Evolutionary conservation across 2,888 invertebrate species (phyloP).

Genomic region (Dorcus parallelipipedus): DNA sequence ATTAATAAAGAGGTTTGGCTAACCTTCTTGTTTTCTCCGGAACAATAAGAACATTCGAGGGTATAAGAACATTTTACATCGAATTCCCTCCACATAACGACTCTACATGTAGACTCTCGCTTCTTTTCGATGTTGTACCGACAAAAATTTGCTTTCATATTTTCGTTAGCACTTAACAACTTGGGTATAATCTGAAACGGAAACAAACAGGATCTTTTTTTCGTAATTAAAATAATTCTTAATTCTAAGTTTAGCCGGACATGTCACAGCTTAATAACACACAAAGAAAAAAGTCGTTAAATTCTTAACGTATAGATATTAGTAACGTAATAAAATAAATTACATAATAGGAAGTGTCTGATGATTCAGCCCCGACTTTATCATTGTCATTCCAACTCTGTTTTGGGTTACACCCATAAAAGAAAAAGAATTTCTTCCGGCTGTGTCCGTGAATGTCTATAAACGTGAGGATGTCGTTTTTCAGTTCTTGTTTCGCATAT

Average conservation of each 20-base stretch:
- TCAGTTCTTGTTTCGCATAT: constrained; percentile 25
- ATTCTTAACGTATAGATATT: too few relatives aligned
- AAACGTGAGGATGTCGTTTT: constrained; percentile 44
- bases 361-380: constrained; percentile 25
- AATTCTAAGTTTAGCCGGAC: too few relatives aligned
- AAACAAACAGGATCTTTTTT: too few relatives aligned
- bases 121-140: constrained; percentile 69
- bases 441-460: constrained; percentile 84
- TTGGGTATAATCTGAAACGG: constrained; percentile 25
- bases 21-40: constrained; percentile 32
- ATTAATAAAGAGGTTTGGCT: constrained; percentile 1
- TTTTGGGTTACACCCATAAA: constrained; percentile 74
- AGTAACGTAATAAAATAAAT: constrained; percentile 6
- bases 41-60: constrained; percentile 81
- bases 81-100: constrained; percentile 82
- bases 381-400: constrained; percentile 67
- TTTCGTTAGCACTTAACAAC: constrained; percentile 22
- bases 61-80: constrained; percentile 75
- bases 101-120: constrained; percentile 79
- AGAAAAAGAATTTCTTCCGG: constrained; percentile 78
- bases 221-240: too few relatives aligned
- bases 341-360: constrained; percentile 24
- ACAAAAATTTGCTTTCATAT: constrained; percentile 28
- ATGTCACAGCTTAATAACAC: too few relatives aligned
- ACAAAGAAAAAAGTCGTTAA: too few relatives aligned